Conservation (phyloP, 2,113 vertebrate genomes). For the Caracal caracal region DNA sequence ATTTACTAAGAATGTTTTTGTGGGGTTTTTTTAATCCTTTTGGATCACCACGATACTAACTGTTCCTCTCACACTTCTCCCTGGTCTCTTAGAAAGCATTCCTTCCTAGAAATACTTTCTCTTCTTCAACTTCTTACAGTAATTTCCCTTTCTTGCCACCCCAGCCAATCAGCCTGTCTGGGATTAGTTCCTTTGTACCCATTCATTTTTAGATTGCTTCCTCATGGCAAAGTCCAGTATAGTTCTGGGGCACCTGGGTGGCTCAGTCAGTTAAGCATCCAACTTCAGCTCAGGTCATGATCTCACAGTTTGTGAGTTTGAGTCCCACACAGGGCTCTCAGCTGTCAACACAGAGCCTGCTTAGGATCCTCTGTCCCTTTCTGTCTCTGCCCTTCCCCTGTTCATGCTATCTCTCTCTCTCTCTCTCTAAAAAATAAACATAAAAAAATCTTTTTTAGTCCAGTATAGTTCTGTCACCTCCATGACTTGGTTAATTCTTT, state of each 20-base stretch:
- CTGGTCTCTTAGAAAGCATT: not conserved
- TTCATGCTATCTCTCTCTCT: too few species aligned
- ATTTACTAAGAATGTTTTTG: not conserved
- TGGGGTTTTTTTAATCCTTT: not conserved
- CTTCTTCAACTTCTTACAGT: not conserved
- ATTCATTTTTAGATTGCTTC: not conserved
- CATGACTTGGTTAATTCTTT: not conserved
- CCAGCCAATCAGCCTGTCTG: not conserved
- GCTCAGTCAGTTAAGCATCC: too few species aligned
- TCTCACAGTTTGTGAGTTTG: too few species aligned
- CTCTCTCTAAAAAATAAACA: too few species aligned
- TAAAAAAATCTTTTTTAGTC: too few species aligned
- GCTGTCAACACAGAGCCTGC: too few species aligned
- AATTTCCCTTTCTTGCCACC: not conserved
- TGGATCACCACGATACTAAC: not conserved
- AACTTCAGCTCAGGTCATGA: too few species aligned
- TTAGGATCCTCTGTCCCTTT: too few species aligned
- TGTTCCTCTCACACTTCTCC: not conserved
- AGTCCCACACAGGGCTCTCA: too few species aligned
- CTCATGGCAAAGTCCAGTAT: not conserved
- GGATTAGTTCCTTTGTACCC: not conserved
- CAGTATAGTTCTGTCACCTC: not conserved
- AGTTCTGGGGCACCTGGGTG: not conserved
- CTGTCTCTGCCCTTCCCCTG: too few species aligned
- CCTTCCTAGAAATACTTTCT: not conserved